Conservation (phyloP, 2,113 vertebrate species). For the Crotalus viridis region DNA sequence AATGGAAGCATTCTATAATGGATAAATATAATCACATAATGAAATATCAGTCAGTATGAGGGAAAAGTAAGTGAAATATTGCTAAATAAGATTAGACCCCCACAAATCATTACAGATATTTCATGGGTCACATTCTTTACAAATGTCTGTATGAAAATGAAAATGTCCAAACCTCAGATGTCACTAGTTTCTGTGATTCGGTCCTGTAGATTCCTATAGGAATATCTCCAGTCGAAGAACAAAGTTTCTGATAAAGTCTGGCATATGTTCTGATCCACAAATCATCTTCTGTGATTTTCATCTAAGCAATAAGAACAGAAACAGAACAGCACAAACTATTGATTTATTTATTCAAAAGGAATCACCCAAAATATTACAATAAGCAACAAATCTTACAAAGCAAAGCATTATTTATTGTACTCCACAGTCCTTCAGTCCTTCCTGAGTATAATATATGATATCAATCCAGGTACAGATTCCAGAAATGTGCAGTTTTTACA, state of each 20-base stretch:
- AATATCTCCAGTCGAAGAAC: conserved; percentile 90
- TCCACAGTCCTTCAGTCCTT: neutral
- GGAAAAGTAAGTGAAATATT: neutral
- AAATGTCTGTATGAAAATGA: neutral
- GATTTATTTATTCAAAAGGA: neutral
- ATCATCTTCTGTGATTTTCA: conserved; percentile 90
- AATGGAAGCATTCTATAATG: neutral
- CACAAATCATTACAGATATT: neutral
- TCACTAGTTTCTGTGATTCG: conserved; percentile 84
- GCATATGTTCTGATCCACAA: conserved; percentile 93
- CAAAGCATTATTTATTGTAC: neutral
- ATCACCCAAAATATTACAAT: neutral
- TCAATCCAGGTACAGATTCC: neutral
- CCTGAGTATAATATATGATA: neutral
- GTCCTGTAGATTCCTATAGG: conserved; percentile 93
- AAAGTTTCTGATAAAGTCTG: conserved; percentile 92
- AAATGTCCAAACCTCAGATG: conserved; percentile 79
- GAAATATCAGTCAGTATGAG: neutral
- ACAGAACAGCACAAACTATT: neutral
- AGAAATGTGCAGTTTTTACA: neutral
- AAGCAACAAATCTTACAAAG: neutral
- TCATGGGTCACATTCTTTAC: neutral
- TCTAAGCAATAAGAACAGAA: conserved; percentile 69
- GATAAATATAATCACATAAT: neutral
- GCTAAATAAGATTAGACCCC: neutral